Percentiles rank a stretch among this genome's conserved stretches.
Conservation (phyloP, 2,888 invertebrate genomes). For the Caenorhabditis panamensis region DNA sequence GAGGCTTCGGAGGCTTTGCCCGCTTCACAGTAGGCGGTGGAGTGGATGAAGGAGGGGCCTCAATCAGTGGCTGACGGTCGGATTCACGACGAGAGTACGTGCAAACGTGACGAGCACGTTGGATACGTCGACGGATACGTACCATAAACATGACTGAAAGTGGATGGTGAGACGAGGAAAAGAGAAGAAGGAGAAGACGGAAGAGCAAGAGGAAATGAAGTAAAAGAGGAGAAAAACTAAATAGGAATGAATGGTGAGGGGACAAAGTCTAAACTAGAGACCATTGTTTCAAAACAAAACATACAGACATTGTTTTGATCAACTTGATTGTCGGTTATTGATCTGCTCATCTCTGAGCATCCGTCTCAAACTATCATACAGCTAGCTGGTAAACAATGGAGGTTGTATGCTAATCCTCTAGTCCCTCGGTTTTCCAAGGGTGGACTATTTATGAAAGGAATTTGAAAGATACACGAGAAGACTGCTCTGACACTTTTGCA, state of each 20-base stretch:
- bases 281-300: background rate
- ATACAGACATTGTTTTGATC: background rate
- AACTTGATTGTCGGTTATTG: slow-evolving; percentile 27
- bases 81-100: slow-evolving; percentile 35
- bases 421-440: no score
- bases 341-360: slow-evolving; percentile 45
- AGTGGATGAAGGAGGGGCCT: slow-evolving; percentile 14
- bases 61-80: slow-evolving; percentile 53
- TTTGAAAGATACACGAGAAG: no score
- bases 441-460: no score
- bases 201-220: background rate
- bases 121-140: slow-evolving; percentile 45
- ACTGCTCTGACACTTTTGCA: background rate
- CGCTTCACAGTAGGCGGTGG: background rate
- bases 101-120: slow-evolving; percentile 31
- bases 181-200: background rate
- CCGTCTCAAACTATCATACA: background rate
- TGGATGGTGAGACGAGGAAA: background rate
- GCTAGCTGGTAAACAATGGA: background rate
- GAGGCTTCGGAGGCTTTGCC: background rate
- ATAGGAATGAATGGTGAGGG: background rate
- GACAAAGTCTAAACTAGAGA: background rate
- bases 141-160: slow-evolving; percentile 46
- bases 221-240: background rate
- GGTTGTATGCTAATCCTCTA: slow-evolving; percentile 2